Evolutionary conservation across 2,888 invertebrate species (phyloP), one percentile per base, ranked within the genome.

Genomic region (Mactromeris polynyma): DNA sequence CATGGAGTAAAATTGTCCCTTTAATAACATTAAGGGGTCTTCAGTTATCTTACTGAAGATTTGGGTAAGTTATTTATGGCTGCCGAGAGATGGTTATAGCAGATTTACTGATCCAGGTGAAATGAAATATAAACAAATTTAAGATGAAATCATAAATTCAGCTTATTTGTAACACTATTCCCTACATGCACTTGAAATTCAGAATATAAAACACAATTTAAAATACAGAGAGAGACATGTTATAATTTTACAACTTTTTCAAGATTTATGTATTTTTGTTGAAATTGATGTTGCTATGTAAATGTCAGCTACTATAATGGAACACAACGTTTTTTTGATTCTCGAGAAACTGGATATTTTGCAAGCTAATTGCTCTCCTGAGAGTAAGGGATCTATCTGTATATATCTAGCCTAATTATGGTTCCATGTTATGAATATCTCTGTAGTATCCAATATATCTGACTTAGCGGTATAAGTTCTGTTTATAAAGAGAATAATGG

Each of bases 371-470:
- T 64, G 6, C 58, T 64, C 58, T 64, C 58, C 3, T 1, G 58
- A 64, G 58, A 26, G n/a, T 64, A 11, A 3, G 58, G 58, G 26
- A 58, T 58, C 26, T 64, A 7, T 7, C 58, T 64, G 58, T 26
- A 26, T 64, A 26, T 64, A 64, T 64, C 26, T 26, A 64, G 58
- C 26, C 58, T 64, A 7, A 26, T 64, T 64, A 64, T 64, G 26
- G n/a, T 64, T 64, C 26, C 26, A 64, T n/a, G 58, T 64, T 64
- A 26, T 64, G 58, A 64, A 64, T 64, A 64, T 64, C n/a, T 64
- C 26, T 26, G 14, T 64, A 64, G 0, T 26, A 26, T 51, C n/a
- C 3, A n/a, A 64, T 64, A 26, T 26, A 64, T 64, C 0, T 26
- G 58, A 26, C 26, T 64, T 64, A 26, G 58, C 3, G 1, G 42